A percentile compares a stretch with the other conserved stretches of the same genome.
phyloP scores from a whole-genome alignment of 2,888 invertebrate genomes.

The Folsomia candida region DNA sequence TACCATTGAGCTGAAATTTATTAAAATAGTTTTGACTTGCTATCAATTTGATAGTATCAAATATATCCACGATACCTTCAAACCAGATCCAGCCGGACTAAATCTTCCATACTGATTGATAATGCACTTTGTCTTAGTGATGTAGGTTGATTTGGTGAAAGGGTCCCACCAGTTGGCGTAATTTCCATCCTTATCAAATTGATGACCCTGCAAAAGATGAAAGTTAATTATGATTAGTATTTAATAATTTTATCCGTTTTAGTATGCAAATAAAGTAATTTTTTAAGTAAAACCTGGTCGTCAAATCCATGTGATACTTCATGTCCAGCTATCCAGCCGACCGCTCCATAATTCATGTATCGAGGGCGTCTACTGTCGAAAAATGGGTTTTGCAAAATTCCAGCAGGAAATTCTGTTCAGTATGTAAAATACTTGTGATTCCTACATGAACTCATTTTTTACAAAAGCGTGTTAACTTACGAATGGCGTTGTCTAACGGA shows the following conservation, averaged over 20 bases:
- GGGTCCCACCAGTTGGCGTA: constrained; percentile 58
- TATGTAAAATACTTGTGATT: not conserved
- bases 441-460: not conserved
- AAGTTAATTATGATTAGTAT: not conserved
- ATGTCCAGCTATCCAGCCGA: constrained; percentile 54
- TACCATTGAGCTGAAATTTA: constrained; percentile 71
- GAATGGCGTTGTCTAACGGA: constrained; percentile 51
- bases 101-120: constrained; percentile 58
- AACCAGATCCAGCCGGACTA: constrained; percentile 52
- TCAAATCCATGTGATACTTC: constrained; percentile 54
- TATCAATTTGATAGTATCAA: too few species aligned
- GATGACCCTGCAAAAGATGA: constrained; percentile 55
- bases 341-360: constrained; percentile 54
- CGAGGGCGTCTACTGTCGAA: constrained; percentile 57
- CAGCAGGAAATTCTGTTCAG: constrained; percentile 84
- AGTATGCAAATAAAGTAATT: not conserved
- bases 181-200: constrained; percentile 61
- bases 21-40: not conserved
- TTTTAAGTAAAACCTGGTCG: constrained; percentile 42
- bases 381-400: constrained; percentile 61
- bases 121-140: constrained; percentile 56
- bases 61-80: constrained; percentile 51
- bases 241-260: not conserved
- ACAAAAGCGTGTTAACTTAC: too few species aligned
- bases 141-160: constrained; percentile 55